phyloP scores from a whole-genome alignment of 2,113 vertebrate genomes.

The Spea multiplicata region DNA sequence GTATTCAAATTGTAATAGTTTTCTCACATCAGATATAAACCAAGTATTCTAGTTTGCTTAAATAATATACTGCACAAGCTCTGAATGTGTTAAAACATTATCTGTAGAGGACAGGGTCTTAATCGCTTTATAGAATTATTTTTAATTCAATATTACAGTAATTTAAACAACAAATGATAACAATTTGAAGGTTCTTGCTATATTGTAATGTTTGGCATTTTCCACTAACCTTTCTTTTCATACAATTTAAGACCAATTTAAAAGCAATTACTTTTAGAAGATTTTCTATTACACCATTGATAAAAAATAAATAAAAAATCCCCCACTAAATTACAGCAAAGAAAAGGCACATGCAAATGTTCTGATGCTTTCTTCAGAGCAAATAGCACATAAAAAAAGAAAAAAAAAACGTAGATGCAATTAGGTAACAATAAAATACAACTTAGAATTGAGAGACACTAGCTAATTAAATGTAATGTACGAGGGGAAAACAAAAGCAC shows the following conservation, averaged over 20 bases:
- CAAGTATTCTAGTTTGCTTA: no score
- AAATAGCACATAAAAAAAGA: constrained; percentile 55
- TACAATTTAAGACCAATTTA: constrained; percentile 65
- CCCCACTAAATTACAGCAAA: constrained; percentile 59
- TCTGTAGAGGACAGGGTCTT: no score
- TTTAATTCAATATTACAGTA: constrained; percentile 10
- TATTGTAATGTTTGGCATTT: constrained; percentile 53
- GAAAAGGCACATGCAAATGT: constrained; percentile 59
- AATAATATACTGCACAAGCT: no score
- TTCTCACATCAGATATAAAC: no score
- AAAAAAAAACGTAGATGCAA: constrained; percentile 57
- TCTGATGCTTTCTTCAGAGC: constrained; percentile 62
- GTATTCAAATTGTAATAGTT: no score
- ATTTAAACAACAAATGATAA: constrained; percentile 15
- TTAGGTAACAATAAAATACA: constrained; percentile 60
- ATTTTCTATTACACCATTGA: constrained; percentile 49
- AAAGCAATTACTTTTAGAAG: constrained; percentile 62
- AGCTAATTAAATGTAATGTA: constrained; percentile 61
- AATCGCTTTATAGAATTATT: constrained; percentile 11
- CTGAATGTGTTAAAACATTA: no score
- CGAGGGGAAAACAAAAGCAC: constrained; percentile 49
- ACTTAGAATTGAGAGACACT: constrained; percentile 55
- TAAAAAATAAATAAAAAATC: constrained; percentile 47
- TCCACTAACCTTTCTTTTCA: constrained; percentile 57
- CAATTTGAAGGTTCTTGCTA: constrained; percentile 29